Conservation (phyloP, 2,888 invertebrate genomes). For the Drosophila ustulata region DNA sequence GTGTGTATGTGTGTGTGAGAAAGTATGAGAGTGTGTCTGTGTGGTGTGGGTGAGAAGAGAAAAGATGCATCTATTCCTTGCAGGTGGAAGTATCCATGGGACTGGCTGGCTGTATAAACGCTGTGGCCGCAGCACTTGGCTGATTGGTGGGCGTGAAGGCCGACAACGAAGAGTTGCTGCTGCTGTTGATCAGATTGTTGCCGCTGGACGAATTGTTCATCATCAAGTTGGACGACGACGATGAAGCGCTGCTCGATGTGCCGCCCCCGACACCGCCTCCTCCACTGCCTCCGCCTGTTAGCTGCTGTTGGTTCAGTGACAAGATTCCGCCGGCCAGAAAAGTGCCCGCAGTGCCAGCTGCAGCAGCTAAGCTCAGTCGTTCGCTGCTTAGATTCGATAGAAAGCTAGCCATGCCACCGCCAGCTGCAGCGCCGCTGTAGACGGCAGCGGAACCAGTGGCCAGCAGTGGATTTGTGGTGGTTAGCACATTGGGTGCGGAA, state of each 20-base stretch:
- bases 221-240: conserved; percentile 76
- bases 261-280: conserved; percentile 6
- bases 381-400: conserved; percentile 78
- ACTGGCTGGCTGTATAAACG: conserved; percentile 88
- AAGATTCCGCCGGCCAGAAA: conserved; percentile 68
- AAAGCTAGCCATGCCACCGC: conserved; percentile 65
- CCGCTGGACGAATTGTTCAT: conserved; percentile 84
- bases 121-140: conserved; percentile 74
- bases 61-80: conserved; percentile 85
- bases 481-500: conserved; percentile 84
- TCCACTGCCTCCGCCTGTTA: conserved; percentile 15
- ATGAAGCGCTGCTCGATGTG: conserved; percentile 64
- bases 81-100: conserved; percentile 90
- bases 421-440: conserved; percentile 38
- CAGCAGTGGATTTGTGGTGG: conserved; percentile 76
- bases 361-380: conserved; percentile 69
- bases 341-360: conserved; percentile 49
- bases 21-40: conserved; percentile 31
- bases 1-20: conserved; percentile 31
- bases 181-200: conserved; percentile 80
- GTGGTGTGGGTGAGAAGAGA: conserved; percentile 12
- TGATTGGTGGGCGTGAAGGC: conserved; percentile 83
- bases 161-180: conserved; percentile 81
- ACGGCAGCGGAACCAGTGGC: conserved; percentile 62
- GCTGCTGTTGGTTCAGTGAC: conserved; percentile 57